These are phyloP conservation scores for Sprattus sprattus DNA, from an alignment of 2,113 vertebrate genomes.

Conservation along the genomic window DNA sequence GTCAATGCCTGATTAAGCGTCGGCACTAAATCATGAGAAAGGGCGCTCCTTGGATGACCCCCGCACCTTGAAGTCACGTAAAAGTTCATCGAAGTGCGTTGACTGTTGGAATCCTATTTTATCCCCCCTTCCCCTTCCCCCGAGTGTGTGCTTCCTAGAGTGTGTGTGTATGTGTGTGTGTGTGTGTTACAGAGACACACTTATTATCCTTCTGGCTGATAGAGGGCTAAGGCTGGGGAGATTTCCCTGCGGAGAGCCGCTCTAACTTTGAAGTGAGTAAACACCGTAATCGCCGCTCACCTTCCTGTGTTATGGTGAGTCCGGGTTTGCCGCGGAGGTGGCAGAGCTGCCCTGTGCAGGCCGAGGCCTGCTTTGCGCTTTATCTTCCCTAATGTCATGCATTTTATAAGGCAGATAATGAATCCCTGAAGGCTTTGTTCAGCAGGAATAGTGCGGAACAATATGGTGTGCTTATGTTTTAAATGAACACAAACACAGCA, in stretches of 20 bases:
- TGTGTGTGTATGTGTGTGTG: neutral
- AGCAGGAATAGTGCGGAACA: constrained; percentile 64
- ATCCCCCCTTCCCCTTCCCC: neutral
- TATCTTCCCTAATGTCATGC: constrained; percentile 60
- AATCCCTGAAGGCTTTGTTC: constrained; percentile 61
- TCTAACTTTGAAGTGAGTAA: constrained; percentile 45
- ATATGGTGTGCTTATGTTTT: constrained; percentile 19
- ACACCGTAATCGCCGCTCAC: constrained; percentile 44
- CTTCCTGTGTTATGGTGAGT: constrained; percentile 32
- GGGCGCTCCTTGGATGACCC: constrained; percentile 55
- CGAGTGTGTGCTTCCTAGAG: neutral
- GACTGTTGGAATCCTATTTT: constrained; percentile 40
- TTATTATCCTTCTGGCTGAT: constrained; percentile 42
- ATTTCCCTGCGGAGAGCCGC: constrained; percentile 39
- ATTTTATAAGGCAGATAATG: constrained; percentile 69
- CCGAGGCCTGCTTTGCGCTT: constrained; percentile 50
- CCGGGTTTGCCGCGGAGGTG: constrained; percentile 22
- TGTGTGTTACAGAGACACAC: constrained; percentile 27
- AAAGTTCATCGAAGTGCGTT: constrained; percentile 56
- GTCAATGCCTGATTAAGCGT: constrained; percentile 65
- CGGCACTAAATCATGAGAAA: constrained; percentile 62
- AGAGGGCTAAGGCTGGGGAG: constrained; percentile 14
- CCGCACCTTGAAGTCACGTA: constrained; percentile 53
- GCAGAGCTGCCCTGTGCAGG: constrained; percentile 35
- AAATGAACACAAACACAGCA: constrained; percentile 31